Base-by-base conservation (phyloP, 2,797 vertebrate genomes). In the Catostomus latipinnis region DNA sequence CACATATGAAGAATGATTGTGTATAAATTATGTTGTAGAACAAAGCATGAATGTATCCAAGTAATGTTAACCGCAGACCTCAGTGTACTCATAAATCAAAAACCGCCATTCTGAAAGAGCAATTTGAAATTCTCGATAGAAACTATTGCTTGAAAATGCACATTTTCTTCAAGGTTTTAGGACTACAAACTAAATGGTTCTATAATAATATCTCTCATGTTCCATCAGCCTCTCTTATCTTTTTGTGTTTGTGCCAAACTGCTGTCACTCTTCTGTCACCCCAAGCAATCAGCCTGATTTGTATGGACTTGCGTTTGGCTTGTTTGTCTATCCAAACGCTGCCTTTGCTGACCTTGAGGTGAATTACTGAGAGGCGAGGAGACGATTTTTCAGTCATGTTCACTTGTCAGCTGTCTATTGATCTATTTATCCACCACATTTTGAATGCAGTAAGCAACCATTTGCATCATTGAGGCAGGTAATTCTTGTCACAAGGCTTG, bases 171-270 rank as follows among this genome's bases (percentile, higher is more conserved):
- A 34, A 34, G 34, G 34, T 34, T 34, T 34, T 34, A 34, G 34
- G 34, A 34, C 34, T 34, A 34, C 34, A 34, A 34, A 34, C 34
- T 34, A 34, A 34, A 34, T 0, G 2, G 3, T 34, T 34, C 60
- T 67, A 56, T 80, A 80, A 67, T 46, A 66, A 80, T 80, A 53
- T 80, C 78, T 73, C 50, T 80, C 78, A 80, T 61, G 70, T 80
- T 70, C 61, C 16, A 67, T 73, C 78, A 58, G 70, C 45, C 77
- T 72, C 22, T 22, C 70, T 73, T 80, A 73, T 80, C 78, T 80
- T 45, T 80, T 71, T 78, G 76, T 63, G 22, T 78, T 65, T 22
- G 58, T 63, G 50, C 43, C 76, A 78, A 71, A 60, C 45, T 56
- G 68, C 76, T 78, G 76, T 78, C 75, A 77, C 66, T 61, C 10